phyloP scores from a whole-genome alignment of 2,888 invertebrate species.

The Patella ulyssiponensis region DNA sequence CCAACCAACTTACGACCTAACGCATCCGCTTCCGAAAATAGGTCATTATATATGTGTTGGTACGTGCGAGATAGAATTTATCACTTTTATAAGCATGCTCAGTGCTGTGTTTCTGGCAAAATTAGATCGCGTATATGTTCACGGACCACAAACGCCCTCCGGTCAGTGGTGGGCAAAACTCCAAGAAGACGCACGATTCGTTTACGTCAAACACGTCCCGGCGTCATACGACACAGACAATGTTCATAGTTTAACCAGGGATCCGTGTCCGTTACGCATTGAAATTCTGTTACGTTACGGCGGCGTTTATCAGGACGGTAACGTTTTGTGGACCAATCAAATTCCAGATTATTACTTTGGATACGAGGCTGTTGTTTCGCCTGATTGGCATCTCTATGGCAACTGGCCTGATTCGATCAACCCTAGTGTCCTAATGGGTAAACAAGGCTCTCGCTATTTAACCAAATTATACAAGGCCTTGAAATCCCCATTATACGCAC shows the following conservation, averaged over 20 bases:
- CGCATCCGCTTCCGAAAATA: slow-evolving; percentile 20
- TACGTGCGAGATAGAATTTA: slow-evolving; percentile 23
- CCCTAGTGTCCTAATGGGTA: slow-evolving; percentile 28
- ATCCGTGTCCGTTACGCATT: slow-evolving; percentile 22
- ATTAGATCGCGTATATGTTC: slow-evolving; percentile 32
- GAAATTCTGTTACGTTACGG: slow-evolving; percentile 35
- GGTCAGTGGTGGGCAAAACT: slow-evolving; percentile 35
- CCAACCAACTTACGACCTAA: not conserved
- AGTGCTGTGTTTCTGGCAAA: slow-evolving; percentile 34
- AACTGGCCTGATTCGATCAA: slow-evolving; percentile 36
- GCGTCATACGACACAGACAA: slow-evolving; percentile 15
- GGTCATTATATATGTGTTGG: slow-evolving; percentile 31
- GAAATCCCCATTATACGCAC: not conserved
- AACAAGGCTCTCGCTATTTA: slow-evolving; percentile 25
- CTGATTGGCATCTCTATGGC: slow-evolving; percentile 35
- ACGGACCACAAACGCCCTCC: slow-evolving; percentile 26
- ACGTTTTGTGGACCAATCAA: slow-evolving; percentile 33
- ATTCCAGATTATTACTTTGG: slow-evolving; percentile 28
- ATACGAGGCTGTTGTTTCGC: slow-evolving; percentile 35
- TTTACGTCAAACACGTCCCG: not conserved
- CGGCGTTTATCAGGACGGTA: slow-evolving; percentile 33
- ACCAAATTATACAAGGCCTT: slow-evolving; percentile 19
- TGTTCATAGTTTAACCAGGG: not conserved
- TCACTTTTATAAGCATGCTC: slow-evolving; percentile 32
- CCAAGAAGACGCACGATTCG: slow-evolving; percentile 17